phyloP scores from a whole-genome alignment of 2,888 invertebrate species.

The Ceraclea dissimilis region DNA sequence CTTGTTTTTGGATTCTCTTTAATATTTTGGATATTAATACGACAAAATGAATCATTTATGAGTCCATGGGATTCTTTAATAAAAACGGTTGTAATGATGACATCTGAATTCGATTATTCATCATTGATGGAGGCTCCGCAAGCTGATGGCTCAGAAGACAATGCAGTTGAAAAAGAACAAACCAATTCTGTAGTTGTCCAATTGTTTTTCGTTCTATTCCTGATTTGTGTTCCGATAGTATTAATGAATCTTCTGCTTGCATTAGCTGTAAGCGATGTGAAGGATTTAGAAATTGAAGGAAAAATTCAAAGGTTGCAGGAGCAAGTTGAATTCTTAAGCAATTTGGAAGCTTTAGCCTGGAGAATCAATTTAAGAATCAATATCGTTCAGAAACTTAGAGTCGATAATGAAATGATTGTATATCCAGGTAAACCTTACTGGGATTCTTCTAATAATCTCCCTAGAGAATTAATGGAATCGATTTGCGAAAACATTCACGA shows the following conservation, averaged over 20 bases:
- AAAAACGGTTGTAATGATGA: slow-evolving; percentile 55
- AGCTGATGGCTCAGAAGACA: slow-evolving; percentile 36
- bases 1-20: slow-evolving; percentile 50
- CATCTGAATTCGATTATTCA: slow-evolving; percentile 51
- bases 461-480: slow-evolving; percentile 11
- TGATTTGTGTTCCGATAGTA: slow-evolving; percentile 49
- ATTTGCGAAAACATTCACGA: slow-evolving; percentile 11
- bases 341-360: slow-evolving; percentile 9
- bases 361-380: background rate
- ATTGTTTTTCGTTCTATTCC: slow-evolving; percentile 46
- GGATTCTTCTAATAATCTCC: slow-evolving; percentile 11
- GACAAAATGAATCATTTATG: slow-evolving; percentile 43
- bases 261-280: slow-evolving; percentile 53
- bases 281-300: slow-evolving; percentile 48
- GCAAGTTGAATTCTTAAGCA: slow-evolving; percentile 35
- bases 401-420: slow-evolving; percentile 10
- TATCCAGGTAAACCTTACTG: slow-evolving; percentile 20
- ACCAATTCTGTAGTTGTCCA: slow-evolving; percentile 41
- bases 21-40: slow-evolving; percentile 51
- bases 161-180: slow-evolving; percentile 17
- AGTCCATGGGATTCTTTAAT: slow-evolving; percentile 47
- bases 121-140: slow-evolving; percentile 39
- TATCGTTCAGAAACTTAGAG: slow-evolving; percentile 5
- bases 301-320: slow-evolving; percentile 48
- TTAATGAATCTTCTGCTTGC: slow-evolving; percentile 54